Evolutionary conservation across 2,888 invertebrate species (phyloP), one percentile per base, ranked within the genome.

Genomic region (Drosophila setosimentum): DNA sequence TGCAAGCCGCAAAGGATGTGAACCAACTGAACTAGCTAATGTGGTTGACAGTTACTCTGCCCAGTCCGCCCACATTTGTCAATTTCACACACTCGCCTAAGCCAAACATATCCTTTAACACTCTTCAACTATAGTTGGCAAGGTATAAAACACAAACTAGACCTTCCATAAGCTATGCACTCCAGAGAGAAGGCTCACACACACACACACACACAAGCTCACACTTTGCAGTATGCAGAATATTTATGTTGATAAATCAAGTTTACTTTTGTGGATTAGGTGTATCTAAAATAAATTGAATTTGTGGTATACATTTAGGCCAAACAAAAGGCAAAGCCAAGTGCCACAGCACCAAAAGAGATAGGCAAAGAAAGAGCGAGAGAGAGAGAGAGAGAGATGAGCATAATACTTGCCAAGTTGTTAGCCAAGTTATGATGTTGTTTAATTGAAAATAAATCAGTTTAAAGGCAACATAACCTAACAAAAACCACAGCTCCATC

Each of bases 201-300:
- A 57, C 51, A 48, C 77, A 55, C 67, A 57, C n/a, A 3, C 30
- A 18, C 42, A 21, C 29, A 30, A 18, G 18, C 33, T 40, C 75
- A 67, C 57, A 59, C n/a, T 40, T 40, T 24, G 50, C 54, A 59
- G 74, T 55, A 74, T 70, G 78, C 80, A 82, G 82, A 89, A 89
- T 86, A 89, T 86, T 86, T 86, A 84, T 87, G 78, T 86, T 89
- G 89, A 89, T 86, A 86, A 86, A 86, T 86, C 89, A 89, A 89
- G 84, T 87, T 85, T 85, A 84, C 80, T 85, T 87, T 87, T 87
- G 85, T 87, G 86, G 89, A 89, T 86, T 86, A 86, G 86, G 89
- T 89, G 89, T 86, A 86, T 89, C 87, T 82, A 78, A 86, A 86
- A 86, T 86, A 86, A 89, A 86, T 86, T 89, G 87, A 86, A 87